Conservation (phyloP, 1,140 invertebrate species). For the Mercenaria mercenaria region DNA sequence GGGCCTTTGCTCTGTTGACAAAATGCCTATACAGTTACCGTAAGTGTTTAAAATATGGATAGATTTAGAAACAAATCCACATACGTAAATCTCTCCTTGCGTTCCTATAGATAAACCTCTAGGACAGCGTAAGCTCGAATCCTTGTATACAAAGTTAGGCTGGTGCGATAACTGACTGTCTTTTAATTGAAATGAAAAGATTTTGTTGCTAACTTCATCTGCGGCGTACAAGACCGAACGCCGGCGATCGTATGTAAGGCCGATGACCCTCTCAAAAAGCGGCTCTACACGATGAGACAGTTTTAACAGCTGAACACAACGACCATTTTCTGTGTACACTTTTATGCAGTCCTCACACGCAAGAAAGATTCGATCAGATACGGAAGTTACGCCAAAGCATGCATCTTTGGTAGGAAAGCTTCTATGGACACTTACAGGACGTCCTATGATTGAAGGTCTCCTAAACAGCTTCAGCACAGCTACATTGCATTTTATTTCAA, state of each 20-base stretch:
- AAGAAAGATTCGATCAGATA: not conserved
- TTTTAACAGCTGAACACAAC: not conserved
- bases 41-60: not conserved
- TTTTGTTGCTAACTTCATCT: slow-evolving; percentile 20
- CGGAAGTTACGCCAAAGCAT: slow-evolving; percentile 6
- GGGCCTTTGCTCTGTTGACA: slow-evolving; percentile 10
- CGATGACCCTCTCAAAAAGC: slow-evolving; percentile 11
- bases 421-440: not conserved
- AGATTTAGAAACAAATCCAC: slow-evolving; percentile 35
- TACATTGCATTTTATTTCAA: slow-evolving; percentile 31
- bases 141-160: not conserved
- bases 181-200: not conserved
- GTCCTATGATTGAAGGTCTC: slow-evolving; percentile 12
- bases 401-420: slow-evolving; percentile 7
- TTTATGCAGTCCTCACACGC: slow-evolving; percentile 39
- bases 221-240: not conserved
- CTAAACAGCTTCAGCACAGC: slow-evolving; percentile 13
- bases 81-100: slow-evolving; percentile 4
- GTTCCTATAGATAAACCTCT: not conserved
- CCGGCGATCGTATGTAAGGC: slow-evolving; percentile 11
- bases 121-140: slow-evolving; percentile 3
- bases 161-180: not conserved
- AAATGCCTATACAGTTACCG: not conserved
- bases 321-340: slow-evolving; percentile 13
- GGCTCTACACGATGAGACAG: not conserved